Base-by-base conservation (phyloP, 2,888 invertebrate genomes). In the Latheticus oryzae region DNA sequence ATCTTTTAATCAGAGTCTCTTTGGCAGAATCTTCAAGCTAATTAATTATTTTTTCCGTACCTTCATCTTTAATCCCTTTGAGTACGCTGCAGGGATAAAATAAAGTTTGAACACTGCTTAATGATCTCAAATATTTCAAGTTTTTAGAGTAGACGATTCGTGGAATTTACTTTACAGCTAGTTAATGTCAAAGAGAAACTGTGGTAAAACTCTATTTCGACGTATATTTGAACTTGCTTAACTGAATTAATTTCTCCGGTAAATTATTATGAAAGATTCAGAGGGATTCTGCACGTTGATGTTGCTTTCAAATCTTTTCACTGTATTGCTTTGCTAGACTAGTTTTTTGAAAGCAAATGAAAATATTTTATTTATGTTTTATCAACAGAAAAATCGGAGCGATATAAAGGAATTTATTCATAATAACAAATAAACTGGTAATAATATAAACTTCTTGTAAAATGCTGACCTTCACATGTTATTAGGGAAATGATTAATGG, bases 401-500 rank as follows among this genome's bases (percentile, higher is more conserved):
- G n/a, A n/a, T n/a, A n/a, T n/a, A n/a, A n/a, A n/a, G n/a, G n/a
- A n/a, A n/a, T n/a, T n/a, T n/a, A n/a, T n/a, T n/a, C n/a, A 33
- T 15, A 15, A 48, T 56, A 57, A 51, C 45, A 52, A 30, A 45
- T 52, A 57, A 43, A 45, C 57, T 48, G 45, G 42, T 45, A 43
- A 17, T 11, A 42, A n/a, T 11, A 32, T 12, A 37, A 33, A 51
- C 45, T 37, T 15, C 57, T 47, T 28, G 43, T 52, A 45, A 58
- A 19, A 16, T 24, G 21, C 12, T 30, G 69, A 63, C 71, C 69
- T 72, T 70, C 68, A 64, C 60, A 33, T 62, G 48, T 61, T 43
- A 61, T 60, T 60, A 53, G 19, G 23, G 23, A 45, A 43, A 68
- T 73, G 75, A 76, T 76, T 76, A 72, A 76, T 76, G 73, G 64